These are phyloP conservation scores for Enteromius afrohamiltoni DNA, from an alignment of 2,797 vertebrate species.

Conservation along the genomic window DNA sequence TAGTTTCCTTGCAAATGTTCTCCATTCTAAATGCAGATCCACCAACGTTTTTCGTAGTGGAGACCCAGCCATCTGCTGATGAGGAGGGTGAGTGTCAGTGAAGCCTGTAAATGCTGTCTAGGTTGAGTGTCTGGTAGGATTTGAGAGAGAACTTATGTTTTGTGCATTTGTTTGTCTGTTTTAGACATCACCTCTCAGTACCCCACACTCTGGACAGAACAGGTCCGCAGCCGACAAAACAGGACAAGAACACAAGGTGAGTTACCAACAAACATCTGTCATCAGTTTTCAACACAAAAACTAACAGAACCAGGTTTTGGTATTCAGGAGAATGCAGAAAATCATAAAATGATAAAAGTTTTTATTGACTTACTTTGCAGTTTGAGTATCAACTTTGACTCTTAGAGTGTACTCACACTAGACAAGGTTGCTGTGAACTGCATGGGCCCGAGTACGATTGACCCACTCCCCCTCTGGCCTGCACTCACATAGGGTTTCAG, in stretches of 20 bases:
- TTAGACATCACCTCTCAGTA: slow-evolving; percentile 91
- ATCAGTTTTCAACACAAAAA: slow-evolving; percentile 30
- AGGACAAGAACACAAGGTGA: slow-evolving; percentile 91
- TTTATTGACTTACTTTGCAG: neutral
- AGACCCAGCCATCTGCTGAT: slow-evolving; percentile 87
- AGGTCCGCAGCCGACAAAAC: slow-evolving; percentile 93
- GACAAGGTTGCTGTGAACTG: too few relatives aligned
- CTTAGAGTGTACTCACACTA: neutral
- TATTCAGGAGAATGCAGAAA: slow-evolving; percentile 3
- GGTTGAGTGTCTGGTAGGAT: neutral
- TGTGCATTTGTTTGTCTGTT: slow-evolving; percentile 49
- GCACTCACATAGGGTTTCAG: too few relatives aligned
- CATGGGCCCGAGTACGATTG: too few relatives aligned
- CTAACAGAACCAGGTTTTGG: slow-evolving; percentile 1
- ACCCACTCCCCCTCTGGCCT: too few relatives aligned
- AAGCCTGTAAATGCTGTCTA: neutral
- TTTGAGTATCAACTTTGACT: neutral
- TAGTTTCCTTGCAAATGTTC: slow-evolving; percentile 99
- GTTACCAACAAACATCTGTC: slow-evolving; percentile 56
- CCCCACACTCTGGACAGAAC: slow-evolving; percentile 94
- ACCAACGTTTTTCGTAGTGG: slow-evolving; percentile 82
- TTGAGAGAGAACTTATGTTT: slow-evolving; percentile 37
- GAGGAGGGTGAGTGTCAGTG: slow-evolving; percentile 88
- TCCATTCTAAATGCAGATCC: slow-evolving; percentile 99
- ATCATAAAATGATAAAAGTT: neutral